Evolutionary conservation across 2,797 vertebrate species (phyloP).

Genomic region (Syngnathus acus): DNA sequence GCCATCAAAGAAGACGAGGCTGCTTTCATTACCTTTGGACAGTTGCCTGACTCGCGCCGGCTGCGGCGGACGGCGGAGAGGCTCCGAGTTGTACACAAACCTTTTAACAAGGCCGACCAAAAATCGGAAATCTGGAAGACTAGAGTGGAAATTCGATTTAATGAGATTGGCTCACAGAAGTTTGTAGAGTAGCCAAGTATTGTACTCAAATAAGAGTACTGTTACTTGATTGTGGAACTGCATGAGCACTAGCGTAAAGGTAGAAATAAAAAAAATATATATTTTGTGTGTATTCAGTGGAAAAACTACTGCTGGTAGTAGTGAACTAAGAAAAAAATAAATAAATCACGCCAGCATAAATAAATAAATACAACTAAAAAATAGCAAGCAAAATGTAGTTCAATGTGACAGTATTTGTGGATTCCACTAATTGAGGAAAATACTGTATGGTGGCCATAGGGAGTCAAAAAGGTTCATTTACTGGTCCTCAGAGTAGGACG

Average conservation of each 20-base stretch:
- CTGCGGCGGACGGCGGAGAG: constrained; percentile 21
- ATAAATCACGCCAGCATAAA: too few relatives aligned
- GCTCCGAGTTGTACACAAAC: constrained; percentile 53
- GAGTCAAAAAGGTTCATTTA: too few relatives aligned
- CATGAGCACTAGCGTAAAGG: background rate
- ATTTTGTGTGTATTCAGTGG: too few relatives aligned
- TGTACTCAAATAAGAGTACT: background rate
- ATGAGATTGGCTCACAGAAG: background rate
- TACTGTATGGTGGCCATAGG: too few relatives aligned
- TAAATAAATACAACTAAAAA: too few relatives aligned
- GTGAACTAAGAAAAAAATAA: too few relatives aligned
- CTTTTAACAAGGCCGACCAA: constrained; percentile 49
- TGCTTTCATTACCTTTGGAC: constrained; percentile 63
- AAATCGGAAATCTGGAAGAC: constrained; percentile 31
- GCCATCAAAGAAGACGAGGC: constrained; percentile 61
- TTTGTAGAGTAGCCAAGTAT: background rate
- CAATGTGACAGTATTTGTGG: too few relatives aligned
- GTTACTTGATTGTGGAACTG: background rate
- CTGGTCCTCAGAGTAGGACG: too few relatives aligned
- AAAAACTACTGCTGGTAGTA: too few relatives aligned
- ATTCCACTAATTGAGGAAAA: too few relatives aligned
- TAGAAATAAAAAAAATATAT: too few relatives aligned
- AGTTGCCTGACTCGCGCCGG: constrained; percentile 43
- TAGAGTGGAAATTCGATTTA: constrained; percentile 11
- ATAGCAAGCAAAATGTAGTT: too few relatives aligned